Conservation (phyloP, 2,888 invertebrate species). For the Ormyrus nitidulus region DNA sequence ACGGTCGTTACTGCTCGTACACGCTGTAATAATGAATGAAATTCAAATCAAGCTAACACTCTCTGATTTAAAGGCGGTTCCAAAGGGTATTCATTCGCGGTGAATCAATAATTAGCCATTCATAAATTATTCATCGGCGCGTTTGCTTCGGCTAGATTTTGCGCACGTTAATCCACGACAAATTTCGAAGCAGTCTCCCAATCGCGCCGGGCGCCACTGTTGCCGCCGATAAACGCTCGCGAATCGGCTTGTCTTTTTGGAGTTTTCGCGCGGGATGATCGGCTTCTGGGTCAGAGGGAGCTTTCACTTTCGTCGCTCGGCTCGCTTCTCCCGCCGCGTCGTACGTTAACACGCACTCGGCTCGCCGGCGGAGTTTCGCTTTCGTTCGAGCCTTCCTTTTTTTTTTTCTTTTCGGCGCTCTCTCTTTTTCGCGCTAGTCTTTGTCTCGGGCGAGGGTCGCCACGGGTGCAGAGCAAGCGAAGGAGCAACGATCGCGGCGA, state of each 20-base stretch:
- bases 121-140: too few relatives aligned
- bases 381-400: slow-evolving; percentile 65
- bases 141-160: too few relatives aligned
- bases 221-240: too few relatives aligned
- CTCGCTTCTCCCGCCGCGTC: slow-evolving; percentile 49
- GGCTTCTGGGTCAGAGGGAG: slow-evolving; percentile 69
- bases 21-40: too few relatives aligned
- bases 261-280: slow-evolving; percentile 60
- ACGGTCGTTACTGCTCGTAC: too few relatives aligned
- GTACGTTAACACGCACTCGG: slow-evolving; percentile 48
- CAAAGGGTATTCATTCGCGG: too few relatives aligned
- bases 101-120: too few relatives aligned
- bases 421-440: slow-evolving; percentile 39
- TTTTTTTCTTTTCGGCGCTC: slow-evolving; percentile 61
- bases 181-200: too few relatives aligned
- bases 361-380: slow-evolving; percentile 61
- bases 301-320: slow-evolving; percentile 71
- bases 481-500: slow-evolving; percentile 14
- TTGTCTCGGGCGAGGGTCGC: slow-evolving; percentile 10
- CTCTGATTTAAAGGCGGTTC: too few relatives aligned
- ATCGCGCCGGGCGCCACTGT: too few relatives aligned
- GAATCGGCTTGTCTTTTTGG: slow-evolving; percentile 56
- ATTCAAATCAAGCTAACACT: too few relatives aligned
- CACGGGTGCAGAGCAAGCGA: not conserved
- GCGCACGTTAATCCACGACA: too few relatives aligned